Percentiles rank a stretch among this genome's conserved stretches.
Evolutionary conservation across 2,797 vertebrate species (phyloP).

Genomic region (Schizopygopsis malacanthus): DNA sequence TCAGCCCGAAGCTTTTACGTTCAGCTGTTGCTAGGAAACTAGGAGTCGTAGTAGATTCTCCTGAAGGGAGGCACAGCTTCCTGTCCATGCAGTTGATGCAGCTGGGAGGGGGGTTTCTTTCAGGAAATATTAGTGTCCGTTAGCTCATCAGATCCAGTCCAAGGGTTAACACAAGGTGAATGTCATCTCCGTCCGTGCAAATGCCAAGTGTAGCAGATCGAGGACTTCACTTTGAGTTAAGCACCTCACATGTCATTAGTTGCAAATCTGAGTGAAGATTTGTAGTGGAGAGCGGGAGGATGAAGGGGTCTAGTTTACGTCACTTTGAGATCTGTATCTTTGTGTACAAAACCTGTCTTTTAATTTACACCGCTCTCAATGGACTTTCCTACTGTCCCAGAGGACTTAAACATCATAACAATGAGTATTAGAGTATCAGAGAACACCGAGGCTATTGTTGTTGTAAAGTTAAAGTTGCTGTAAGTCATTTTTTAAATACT

Average conservation of each 20-base stretch:
- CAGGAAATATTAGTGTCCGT: conserved; percentile 26
- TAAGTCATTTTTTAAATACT: neutral
- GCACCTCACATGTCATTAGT: conserved; percentile 26
- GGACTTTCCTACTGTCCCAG: neutral
- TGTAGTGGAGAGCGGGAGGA: conserved; percentile 29
- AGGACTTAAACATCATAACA: neutral
- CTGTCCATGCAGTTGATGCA: conserved; percentile 29
- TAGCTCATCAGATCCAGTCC: conserved; percentile 5
- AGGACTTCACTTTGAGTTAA: conserved; percentile 13
- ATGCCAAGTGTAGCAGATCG: neutral
- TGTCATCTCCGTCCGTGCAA: neutral
- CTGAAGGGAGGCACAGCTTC: conserved; percentile 23
- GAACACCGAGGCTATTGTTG: conserved; percentile 10
- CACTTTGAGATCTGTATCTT: conserved; percentile 17
- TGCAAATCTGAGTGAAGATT: conserved; percentile 9
- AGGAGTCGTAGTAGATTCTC: conserved; percentile 45
- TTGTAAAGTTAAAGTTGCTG: neutral
- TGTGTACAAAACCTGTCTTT: conserved; percentile 13
- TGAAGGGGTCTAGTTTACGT: conserved; percentile 4
- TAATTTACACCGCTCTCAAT: neutral
- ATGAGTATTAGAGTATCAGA: neutral
- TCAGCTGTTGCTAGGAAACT: conserved; percentile 64
- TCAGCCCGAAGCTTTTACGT: conserved; percentile 42
- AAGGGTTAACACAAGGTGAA: conserved; percentile 18
- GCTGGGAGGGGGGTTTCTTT: conserved; percentile 2